These are phyloP conservation scores for Pristionchus fissidentatus DNA, from an alignment of 2,888 invertebrate species.

Conservation along the genomic window DNA sequence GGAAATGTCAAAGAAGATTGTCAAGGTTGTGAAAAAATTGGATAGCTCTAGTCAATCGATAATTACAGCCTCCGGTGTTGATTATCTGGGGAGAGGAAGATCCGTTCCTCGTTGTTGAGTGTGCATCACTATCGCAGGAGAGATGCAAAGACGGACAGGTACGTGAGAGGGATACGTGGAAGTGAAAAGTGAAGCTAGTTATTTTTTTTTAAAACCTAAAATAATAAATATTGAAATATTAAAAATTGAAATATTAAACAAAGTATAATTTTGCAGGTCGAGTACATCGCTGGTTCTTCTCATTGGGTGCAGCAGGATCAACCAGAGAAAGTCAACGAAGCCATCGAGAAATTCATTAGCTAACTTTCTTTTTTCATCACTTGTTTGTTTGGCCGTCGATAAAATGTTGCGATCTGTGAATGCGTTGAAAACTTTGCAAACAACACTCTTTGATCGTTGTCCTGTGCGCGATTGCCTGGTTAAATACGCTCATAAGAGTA, in stretches of 20 bases:
- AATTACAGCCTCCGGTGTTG: constrained; percentile 72
- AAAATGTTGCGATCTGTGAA: too few relatives aligned
- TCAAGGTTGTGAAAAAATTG: constrained; percentile 2
- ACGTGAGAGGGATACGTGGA: too few relatives aligned
- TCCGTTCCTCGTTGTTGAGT: constrained; percentile 80
- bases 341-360: constrained; percentile 60
- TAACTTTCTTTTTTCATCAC: too few relatives aligned
- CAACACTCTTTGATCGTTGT: too few relatives aligned
- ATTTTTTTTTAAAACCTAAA: too few relatives aligned
- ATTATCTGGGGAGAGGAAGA: constrained; percentile 81
- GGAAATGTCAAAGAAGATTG: constrained; percentile 69
- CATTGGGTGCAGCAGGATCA: constrained; percentile 87
- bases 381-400: too few relatives aligned
- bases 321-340: constrained; percentile 77
- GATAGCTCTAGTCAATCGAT: background rate
- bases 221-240: too few relatives aligned
- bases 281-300: constrained; percentile 76
- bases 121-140: constrained; percentile 19
- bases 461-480: too few relatives aligned
- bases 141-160: constrained; percentile 16
- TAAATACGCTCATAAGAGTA: too few relatives aligned
- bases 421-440: too few relatives aligned
- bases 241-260: background rate
- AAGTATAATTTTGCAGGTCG: background rate
- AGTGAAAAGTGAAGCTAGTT: too few relatives aligned